Conservation (phyloP, 2,797 vertebrate species). For the Cephalopachus bancanus region DNA sequence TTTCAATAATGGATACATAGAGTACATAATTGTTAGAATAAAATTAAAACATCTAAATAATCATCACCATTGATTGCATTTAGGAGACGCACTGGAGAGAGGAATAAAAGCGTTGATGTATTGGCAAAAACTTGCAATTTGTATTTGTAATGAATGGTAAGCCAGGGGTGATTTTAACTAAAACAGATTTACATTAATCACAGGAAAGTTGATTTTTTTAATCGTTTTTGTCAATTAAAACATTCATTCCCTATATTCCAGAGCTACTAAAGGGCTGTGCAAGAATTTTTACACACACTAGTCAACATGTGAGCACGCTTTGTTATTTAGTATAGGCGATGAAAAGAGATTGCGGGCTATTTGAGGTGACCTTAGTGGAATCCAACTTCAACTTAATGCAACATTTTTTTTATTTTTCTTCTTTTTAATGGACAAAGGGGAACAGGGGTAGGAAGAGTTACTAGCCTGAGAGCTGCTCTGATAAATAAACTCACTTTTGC, state of each 20-base stretch:
- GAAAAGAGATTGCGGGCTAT: not conserved
- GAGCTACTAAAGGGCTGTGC: not conserved
- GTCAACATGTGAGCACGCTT: not conserved
- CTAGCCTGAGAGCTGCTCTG: not conserved
- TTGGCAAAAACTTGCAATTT: constrained; percentile 31
- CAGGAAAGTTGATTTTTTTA: not conserved
- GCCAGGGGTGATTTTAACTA: not conserved
- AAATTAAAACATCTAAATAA: constrained; percentile 16
- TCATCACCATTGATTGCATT: not conserved
- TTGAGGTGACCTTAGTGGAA: not conserved
- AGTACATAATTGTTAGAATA: constrained; percentile 9
- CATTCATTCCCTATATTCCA: not conserved
- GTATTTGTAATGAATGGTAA: constrained; percentile 25
- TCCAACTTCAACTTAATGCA: not conserved
- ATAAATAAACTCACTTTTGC: not conserved
- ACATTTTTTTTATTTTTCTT: not conserved
- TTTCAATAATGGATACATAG: constrained; percentile 1
- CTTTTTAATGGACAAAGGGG: not conserved
- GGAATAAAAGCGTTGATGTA: not conserved
- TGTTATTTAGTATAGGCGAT: not conserved
- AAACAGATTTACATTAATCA: constrained; percentile 14
- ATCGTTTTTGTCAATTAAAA: not conserved
- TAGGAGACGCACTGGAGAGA: constrained; percentile 10
- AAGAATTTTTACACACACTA: not conserved
- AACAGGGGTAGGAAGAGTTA: not conserved